Base-by-base conservation (phyloP, 2,888 invertebrate species). In the Eubasilissa splendida region DNA sequence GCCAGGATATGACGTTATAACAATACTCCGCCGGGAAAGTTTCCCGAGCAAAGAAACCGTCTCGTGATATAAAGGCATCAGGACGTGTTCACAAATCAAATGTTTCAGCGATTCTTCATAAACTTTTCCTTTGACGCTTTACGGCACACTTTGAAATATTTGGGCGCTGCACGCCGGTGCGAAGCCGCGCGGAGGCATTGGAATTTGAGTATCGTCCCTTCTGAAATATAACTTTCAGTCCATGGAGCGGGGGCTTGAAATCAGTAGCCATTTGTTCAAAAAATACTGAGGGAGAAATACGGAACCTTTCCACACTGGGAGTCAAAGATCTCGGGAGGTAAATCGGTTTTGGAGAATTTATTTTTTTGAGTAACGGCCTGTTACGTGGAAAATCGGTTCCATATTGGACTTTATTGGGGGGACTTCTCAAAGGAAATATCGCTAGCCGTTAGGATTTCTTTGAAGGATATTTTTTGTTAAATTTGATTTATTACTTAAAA, bases 231-330 rank as follows among this genome's bases (percentile, higher is more conserved):
- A 66, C 79, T 79, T 66, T 66, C 54, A 8, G 74, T 22, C 66
- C 58, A 59, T 5, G 65, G 73, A 54, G 73, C 53, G 63, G 75
- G 59, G 60, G 77, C 52, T 58, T 52, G 53, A 53, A 77, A 77
- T 77, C 77, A 77, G 70, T 70, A 70, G 77, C 77, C 71, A 77
- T 77, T 77, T 77, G 77, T 77, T 70, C 77, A 59, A 52, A 77
- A 77, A 73, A 73, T 73, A 73, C 14, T 4, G 68, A 42, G 31
- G 58, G 31, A 31, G n/a, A 56, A 56, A 42, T 12, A 5, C 54
- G 7, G 11, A 70, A 52, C 33, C 63, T 33, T 63, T 63, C 50
- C n/a, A 50, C 52, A 50, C n/a, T 56, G 71, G 58, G 53, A 71
- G 71, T 56, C 56, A 31, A 56, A 73, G 56, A 73, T 73, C 56